Base-by-base conservation (phyloP, 2,888 invertebrate species). In the Xanthorhoe designata region DNA sequence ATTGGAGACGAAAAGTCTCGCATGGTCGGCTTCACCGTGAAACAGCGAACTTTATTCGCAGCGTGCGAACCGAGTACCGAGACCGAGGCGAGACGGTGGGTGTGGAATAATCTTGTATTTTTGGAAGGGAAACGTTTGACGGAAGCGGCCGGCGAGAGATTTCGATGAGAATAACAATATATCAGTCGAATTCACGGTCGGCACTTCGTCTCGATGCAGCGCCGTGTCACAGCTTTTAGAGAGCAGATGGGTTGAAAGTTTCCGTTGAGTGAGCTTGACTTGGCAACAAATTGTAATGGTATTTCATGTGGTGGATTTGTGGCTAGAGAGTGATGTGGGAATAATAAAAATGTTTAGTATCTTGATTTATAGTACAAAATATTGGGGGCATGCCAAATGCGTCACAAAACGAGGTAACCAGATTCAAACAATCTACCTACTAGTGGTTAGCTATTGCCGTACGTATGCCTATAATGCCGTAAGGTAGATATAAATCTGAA, bases 51-150 rank as follows among this genome's bases (percentile, higher is more conserved):
- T 66, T 54, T 54, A 66, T 59, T 61, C 32, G 54, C 55, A 50
- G 51, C 78, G 78, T 80, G 82, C 80, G 76, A 83, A 81, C 69
- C 78, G 81, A 58, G 55, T 42, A 17, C 32, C 32, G 62, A 68
- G 67, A 68, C 64, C 52, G 64, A 61, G 42, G 24, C 81, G 82
- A 80, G 82, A 83, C 86, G 81, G 81, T 80, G 85, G 81, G 8
- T 80, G 82, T 76, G 77, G 84, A 85, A 86, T 87, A 83, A 79
- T 83, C 53, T 82, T 72, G 81, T 88, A 87, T 87, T 87, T 89
- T 89, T 86, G 88, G 87, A 87, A 87, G 77, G 84, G 86, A 88
- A 85, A 81, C 84, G 81, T 85, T 85, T 83, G 86, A 81, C 85
- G 86, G 87, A 85, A 86, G 84, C 85, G 80, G 78, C 69, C 72